Evolutionary conservation across 2,888 invertebrate species (phyloP).

Genomic region (Patella pellucida): DNA sequence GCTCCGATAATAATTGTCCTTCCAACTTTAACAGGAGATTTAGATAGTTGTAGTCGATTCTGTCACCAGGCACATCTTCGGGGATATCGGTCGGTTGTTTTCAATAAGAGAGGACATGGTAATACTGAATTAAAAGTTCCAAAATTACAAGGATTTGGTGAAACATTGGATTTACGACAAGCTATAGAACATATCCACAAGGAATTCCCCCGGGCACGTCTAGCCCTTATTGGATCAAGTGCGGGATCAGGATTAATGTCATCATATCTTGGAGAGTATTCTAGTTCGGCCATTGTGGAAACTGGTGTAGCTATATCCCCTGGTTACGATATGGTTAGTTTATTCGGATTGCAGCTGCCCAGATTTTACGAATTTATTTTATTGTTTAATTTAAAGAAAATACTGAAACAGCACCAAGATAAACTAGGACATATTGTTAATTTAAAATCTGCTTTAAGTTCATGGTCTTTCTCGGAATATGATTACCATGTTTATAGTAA

Average conservation of each 20-base stretch:
- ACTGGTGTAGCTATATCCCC: slow-evolving; percentile 47
- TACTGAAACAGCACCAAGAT: slow-evolving; percentile 31
- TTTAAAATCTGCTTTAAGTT: slow-evolving; percentile 27
- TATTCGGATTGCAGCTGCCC: slow-evolving; percentile 13
- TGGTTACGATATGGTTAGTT: slow-evolving; percentile 34
- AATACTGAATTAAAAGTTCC: slow-evolving; percentile 41
- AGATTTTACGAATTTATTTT: slow-evolving; percentile 29
- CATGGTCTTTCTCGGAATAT: slow-evolving; percentile 29
- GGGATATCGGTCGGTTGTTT: slow-evolving; percentile 44
- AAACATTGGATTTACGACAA: slow-evolving; percentile 46
- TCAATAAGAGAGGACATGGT: slow-evolving; percentile 49
- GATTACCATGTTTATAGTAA: slow-evolving; percentile 34
- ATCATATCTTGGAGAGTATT: slow-evolving; percentile 52
- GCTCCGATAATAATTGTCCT: slow-evolving; percentile 41
- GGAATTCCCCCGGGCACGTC: slow-evolving; percentile 28
- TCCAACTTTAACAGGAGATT: slow-evolving; percentile 41
- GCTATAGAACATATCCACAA: slow-evolving; percentile 39
- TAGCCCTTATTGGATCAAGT: slow-evolving; percentile 40
- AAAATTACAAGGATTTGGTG: slow-evolving; percentile 46
- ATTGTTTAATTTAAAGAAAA: slow-evolving; percentile 27
- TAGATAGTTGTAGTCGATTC: slow-evolving; percentile 23
- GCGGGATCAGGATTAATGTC: slow-evolving; percentile 44
- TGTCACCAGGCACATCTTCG: slow-evolving; percentile 27
- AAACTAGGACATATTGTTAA: slow-evolving; percentile 33
- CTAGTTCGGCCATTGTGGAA: slow-evolving; percentile 36